These are phyloP conservation scores for Vesta saturnalis DNA, from an alignment of 2,888 invertebrate species.

Conservation along the genomic window DNA sequence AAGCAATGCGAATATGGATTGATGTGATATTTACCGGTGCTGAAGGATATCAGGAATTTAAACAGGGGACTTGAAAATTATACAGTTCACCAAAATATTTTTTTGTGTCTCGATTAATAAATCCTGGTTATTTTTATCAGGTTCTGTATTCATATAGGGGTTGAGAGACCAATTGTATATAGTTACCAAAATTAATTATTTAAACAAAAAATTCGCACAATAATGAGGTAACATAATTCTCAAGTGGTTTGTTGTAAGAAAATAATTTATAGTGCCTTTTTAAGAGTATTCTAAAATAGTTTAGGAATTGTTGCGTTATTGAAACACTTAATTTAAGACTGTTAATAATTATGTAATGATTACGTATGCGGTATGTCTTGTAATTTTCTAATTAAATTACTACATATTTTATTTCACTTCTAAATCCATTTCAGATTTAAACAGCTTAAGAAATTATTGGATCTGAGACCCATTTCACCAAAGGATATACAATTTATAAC, in stretches of 20 bases:
- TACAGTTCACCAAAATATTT: background rate
- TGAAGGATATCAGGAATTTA: slow-evolving; percentile 84
- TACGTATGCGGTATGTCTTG: slow-evolving; percentile 12
- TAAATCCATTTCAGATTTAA: too few species aligned
- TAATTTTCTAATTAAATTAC: slow-evolving; percentile 14
- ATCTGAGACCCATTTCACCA: too few species aligned
- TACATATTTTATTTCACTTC: too few species aligned
- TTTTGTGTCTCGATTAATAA: background rate
- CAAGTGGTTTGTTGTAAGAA: background rate
- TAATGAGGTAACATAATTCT: too few species aligned
- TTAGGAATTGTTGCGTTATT: slow-evolving; percentile 19
- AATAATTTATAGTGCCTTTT: slow-evolving; percentile 8
- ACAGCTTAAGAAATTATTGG: too few species aligned
- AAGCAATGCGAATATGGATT: slow-evolving; percentile 96
- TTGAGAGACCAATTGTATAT: slow-evolving; percentile 3
- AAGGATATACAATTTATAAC: too few species aligned
- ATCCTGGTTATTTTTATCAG: background rate
- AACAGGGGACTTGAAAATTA: slow-evolving; percentile 59
- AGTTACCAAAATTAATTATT: background rate
- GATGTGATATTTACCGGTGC: slow-evolving; percentile 95
- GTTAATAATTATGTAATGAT: slow-evolving; percentile 23
- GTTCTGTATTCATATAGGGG: background rate
- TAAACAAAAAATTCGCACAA: background rate
- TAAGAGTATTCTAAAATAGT: slow-evolving; percentile 7
- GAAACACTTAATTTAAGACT: slow-evolving; percentile 28